Base-by-base conservation (phyloP, 2,797 vertebrate genomes). In the Pelobates cultripes region DNA sequence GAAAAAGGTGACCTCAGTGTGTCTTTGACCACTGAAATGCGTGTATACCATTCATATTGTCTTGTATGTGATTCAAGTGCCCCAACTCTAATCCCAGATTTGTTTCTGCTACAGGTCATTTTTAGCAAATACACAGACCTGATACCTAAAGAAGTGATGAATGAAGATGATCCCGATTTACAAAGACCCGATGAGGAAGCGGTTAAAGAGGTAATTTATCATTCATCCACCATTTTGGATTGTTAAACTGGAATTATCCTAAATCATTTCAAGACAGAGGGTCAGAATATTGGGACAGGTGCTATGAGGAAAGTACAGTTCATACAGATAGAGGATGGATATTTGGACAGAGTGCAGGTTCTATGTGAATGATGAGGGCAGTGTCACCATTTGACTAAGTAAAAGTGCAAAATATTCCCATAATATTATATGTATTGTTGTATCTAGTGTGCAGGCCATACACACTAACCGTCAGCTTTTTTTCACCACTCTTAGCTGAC, bases 111-210 rank as follows among this genome's bases (percentile, higher is more conserved):
- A 79, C 90, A 99, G 98, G 95, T 99, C 86, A 90, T 99, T 89
- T 99, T 98, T 89, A 99, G 97, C 91, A 99, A 98, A 83, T 99
- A 98, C 88, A 98, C 97, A 85, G 98, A 99, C 87, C 92, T 99
- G 78, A 94, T 99, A 84, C 98, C 98, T 51, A 99, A 99, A 85
- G 98, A 99, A 85, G 95, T 99, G 75, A 92, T 98, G 86, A 96
- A 97, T 76, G 92, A 96, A 17, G 97, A 98, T 57, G 94, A 96
- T 82, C 93, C 96, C 70, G 98, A 96, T 63, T 91, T 99, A 9
- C 96, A 97, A 86, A 95, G 90, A 87, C 98, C 98, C 0, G 97
- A 99, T 3, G 97, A 98, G 78, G 98, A 99, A 86, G 89, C 96
- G 14, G 92, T 99, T 75, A 92, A 93, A 93, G 98, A 99, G 94